Percentiles rank a stretch among this genome's conserved stretches.
phyloP scores from a whole-genome alignment of 1,140 invertebrate genomes.

The Choristoneura fumiferana region DNA sequence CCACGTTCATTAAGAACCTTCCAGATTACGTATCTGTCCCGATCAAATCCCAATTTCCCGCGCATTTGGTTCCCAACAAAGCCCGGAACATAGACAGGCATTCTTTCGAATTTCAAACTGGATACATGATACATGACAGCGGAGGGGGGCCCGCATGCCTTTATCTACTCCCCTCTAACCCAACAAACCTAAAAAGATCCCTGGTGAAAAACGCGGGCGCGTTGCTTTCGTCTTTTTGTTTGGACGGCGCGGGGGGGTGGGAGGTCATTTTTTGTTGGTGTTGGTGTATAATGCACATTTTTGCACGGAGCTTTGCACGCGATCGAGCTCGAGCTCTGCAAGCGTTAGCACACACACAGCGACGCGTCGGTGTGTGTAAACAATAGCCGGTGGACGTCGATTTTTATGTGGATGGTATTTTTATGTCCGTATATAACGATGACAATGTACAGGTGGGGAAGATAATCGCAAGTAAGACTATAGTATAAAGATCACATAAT shows the following conservation, averaged over 20 bases:
- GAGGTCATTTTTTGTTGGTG: conserved; percentile 51
- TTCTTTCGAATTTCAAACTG: conserved; percentile 48
- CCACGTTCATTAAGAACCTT: background rate
- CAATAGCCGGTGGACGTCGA: conserved; percentile 17
- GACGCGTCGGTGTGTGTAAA: conserved; percentile 21
- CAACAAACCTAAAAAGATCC: conserved; percentile 48
- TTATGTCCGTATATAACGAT: conserved; percentile 2
- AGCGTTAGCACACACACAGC: conserved; percentile 45
- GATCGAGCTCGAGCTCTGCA: conserved; percentile 57
- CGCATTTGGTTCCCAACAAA: conserved; percentile 12
- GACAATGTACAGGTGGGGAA: conserved; percentile 11
- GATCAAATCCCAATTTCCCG: conserved; percentile 10
- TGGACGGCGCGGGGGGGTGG: conserved; percentile 33
- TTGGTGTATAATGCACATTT: conserved; percentile 70
- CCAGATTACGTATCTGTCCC: background rate
- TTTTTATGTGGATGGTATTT: conserved; percentile 15
- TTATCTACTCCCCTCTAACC: conserved; percentile 46
- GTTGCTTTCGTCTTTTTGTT: conserved; percentile 46
- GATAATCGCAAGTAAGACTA: too few relatives aligned
- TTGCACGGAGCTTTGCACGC: conserved; percentile 69
- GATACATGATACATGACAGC: conserved; percentile 57
- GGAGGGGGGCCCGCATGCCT: conserved; percentile 52
- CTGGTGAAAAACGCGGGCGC: conserved; percentile 38
- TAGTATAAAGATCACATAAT: too few relatives aligned
- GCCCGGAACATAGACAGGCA: conserved; percentile 9